Evolutionary conservation across 2,113 vertebrate species (phyloP), one percentile per base, ranked within the genome.

Genomic region (Trichomycterus rosablanca): DNA sequence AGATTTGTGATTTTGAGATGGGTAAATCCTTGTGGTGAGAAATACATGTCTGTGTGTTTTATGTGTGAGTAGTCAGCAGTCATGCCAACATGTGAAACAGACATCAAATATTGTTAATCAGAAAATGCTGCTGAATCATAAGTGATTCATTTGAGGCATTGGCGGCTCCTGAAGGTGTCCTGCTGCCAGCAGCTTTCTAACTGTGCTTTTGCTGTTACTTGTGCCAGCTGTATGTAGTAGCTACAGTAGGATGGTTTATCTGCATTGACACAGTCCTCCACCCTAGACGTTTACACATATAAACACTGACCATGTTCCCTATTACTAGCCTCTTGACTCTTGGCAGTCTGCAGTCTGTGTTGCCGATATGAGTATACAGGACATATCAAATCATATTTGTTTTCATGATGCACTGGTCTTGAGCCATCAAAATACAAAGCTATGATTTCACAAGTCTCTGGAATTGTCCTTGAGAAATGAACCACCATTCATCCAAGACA

Each of bases 331-430:
- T 78, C 78, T 76, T 73, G 43, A 72, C 32, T 79, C 54, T 58
- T 74, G 69, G 77, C 72, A 80, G 76, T 81, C 63, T 40, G 71
- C 84, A 87, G 83, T 83, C 80, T 80, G 70, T 80, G 82, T 81
- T 85, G 83, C 83, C 83, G 84, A 77, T 82, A 77, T 75, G 77
- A 85, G 81, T 82, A 76, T 73, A 7, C 7, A 7, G 26, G 3
- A 70, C 75, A 64, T 79, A 84, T 84, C 76, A 80, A 77, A 78
- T 85, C 81, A 79, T 77, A 82, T 81, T 80, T 62, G 78, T 70
- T 60, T 75, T 74, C 78, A 56, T 72, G 72, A 73, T 72, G 79
- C 74, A 72, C 80, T 80, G 75, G 69, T 71, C 74, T 74, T 45
- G 51, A 53, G 37, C n/a, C n/a, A n/a, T n/a, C n/a, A n/a, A n/a